Percentiles rank a stretch among this genome's conserved stretches.
Conservation (phyloP, 2,113 vertebrate species). For the Phrynosoma platyrhinos region DNA sequence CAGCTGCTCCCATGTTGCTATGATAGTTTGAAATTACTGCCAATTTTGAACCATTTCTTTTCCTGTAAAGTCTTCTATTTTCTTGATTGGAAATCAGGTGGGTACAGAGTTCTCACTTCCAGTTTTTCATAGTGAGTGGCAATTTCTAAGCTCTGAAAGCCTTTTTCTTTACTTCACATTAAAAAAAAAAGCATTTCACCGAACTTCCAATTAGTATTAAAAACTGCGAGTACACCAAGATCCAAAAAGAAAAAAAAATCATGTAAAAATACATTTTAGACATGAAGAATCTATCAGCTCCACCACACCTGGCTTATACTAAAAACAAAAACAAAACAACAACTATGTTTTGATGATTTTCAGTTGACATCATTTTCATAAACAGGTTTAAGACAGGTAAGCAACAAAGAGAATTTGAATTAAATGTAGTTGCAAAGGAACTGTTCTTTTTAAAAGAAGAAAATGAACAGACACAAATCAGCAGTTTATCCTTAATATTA, state of each 20-base stretch:
- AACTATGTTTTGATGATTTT: not conserved
- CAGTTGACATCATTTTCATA: slow-evolving; percentile 17
- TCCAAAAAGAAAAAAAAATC: not conserved
- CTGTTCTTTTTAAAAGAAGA: slow-evolving; percentile 23
- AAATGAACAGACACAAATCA: slow-evolving; percentile 41
- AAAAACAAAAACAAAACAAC: not conserved
- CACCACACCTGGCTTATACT: not conserved
- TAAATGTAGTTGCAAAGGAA: not conserved
- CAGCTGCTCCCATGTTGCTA: slow-evolving; percentile 25
- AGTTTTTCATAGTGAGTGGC: slow-evolving; percentile 27
- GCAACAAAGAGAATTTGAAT: not conserved
- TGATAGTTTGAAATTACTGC: slow-evolving; percentile 44
- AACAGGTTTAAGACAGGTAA: slow-evolving; percentile 21
- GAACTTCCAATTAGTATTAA: slow-evolving; percentile 30
- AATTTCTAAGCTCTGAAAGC: slow-evolving; percentile 28
- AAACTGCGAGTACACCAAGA: slow-evolving; percentile 34
- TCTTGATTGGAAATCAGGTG: slow-evolving; percentile 13
- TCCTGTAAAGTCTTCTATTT: slow-evolving; percentile 15
- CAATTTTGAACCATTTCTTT: slow-evolving; percentile 29
- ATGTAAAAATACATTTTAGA: slow-evolving; percentile 23
- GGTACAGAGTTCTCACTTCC: not conserved
- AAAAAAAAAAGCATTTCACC: slow-evolving; percentile 48
- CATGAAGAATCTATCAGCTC: slow-evolving; percentile 14
- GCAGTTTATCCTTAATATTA: not conserved
- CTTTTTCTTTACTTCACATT: not conserved